Evolutionary conservation across 2,113 vertebrate species (phyloP).

Genomic region (Rattus rattus): DNA sequence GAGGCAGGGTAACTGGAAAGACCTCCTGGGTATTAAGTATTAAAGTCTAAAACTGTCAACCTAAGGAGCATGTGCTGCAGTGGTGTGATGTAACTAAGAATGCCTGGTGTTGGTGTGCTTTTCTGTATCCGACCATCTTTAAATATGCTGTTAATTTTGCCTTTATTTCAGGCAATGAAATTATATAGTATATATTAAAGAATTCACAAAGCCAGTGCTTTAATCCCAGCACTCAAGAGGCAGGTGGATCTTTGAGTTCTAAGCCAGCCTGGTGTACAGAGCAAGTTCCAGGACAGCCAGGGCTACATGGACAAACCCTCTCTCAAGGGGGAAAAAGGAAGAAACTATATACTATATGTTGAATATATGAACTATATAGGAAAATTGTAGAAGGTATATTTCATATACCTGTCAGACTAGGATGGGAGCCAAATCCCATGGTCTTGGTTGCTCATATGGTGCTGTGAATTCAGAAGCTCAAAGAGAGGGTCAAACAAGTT

Average conservation of each 20-base stretch:
- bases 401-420: background rate
- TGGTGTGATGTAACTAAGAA: constrained; percentile 4
- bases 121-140: background rate
- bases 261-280: background rate
- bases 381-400: background rate
- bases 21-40: background rate
- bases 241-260: background rate
- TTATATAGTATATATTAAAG: background rate
- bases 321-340: background rate
- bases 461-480: background rate
- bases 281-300: background rate
- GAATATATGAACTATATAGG: background rate
- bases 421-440: background rate
- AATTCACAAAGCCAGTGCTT: background rate
- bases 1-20: background rate
- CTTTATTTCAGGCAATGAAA: constrained; percentile 12
- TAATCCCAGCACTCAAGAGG: background rate
- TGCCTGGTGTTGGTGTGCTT: background rate
- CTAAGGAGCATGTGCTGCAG: background rate
- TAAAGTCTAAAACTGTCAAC: background rate
- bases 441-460: background rate
- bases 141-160: constrained; percentile 1
- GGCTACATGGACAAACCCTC: background rate
- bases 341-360: background rate
- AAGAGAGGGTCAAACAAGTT: background rate